Evolutionary conservation across 2,113 vertebrate species (phyloP), one percentile per base, ranked within the genome.

Genomic region (Phasianus colchicus): DNA sequence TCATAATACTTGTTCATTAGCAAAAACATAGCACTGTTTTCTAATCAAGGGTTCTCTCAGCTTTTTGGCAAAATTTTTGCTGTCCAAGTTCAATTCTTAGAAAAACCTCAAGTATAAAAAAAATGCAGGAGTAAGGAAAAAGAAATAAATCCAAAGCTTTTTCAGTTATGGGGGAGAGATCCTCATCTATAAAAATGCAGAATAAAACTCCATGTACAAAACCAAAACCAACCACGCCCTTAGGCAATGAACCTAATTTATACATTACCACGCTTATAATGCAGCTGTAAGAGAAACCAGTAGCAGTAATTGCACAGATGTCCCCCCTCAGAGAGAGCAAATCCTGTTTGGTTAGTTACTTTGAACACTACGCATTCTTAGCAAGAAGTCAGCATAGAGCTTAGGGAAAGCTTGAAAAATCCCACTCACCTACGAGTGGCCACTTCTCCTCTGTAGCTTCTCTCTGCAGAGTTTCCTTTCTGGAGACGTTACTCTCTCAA

Each of bases 401-500:
- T 86, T 86, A 61, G 34, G 87, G 88, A 92, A 81, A 76, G 27
- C 63, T 65, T 63, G 54, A 90, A 92, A 88, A 97, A 93, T 93
- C 96, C 82, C 79, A 75, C 63, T 89, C 84, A 88, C 98, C 97
- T 95, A 91, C 91, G 69, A 18, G 86, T 70, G 73, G 95, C 82
- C 93, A 96, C 97, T 96, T 95, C 96, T 97, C 95, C 95, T 79
- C 83, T 90, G 92, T 87, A 73, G 96, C 88, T 92, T 96, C 93
- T 94, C 95, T 87, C 92, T 89, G 94, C 96, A 94, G 96, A 96
- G 72, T 85, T 96, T 95, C 96, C 94, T 87, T 96, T 83, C 91
- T 67, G 25, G 95, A 97, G 97, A 97, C 94, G 93, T 97, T 93
- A 96, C 95, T 91, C 95, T 96, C 96, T 97, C 97, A 97, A 97